Evolutionary conservation across 2,888 invertebrate species (phyloP), one percentile per base, ranked within the genome.

Genomic region (Eupithecia subfuscata): DNA sequence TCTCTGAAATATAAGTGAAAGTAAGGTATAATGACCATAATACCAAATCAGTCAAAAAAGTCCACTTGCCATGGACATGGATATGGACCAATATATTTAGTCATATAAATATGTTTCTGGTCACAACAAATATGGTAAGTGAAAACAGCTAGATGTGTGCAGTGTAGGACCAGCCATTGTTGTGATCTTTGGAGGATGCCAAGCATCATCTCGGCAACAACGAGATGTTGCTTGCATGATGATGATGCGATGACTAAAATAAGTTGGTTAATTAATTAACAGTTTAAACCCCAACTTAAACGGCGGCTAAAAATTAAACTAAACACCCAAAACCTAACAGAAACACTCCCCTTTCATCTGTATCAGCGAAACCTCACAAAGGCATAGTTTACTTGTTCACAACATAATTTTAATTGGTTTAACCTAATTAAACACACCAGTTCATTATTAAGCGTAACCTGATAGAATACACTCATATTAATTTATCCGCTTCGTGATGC

Each of bases 341-440:
- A 69, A 76, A 76, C 73, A 71, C 64, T 52, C 70, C 70, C 79
- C 75, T 79, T 76, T 79, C 77, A 78, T 78, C 73, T 76, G 74
- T 73, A 73, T 71, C 72, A 77, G 77, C 77, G 60, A 78, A 77
- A 77, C 67, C 71, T 56, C 63, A 79, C 79, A 81, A 81, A 81
- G 81, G 79, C 78, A 79, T 81, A 79, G 78, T 81, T 81, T 64
- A 75, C 71, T 70, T 74, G 74, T 75, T 81, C 77, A 73, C 75
- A 69, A 79, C 73, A 78, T 79, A 78, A 79, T 79, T 81, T 74
- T 78, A 81, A 79, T 81, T 76, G 70, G 78, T 76, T 77, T 78
- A 77, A 79, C 79, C 78, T 79, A 78, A 81, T 78, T 81, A 79
- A 73, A 74, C 71, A 73, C 56, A 65, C 70, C 71, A 75, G 75